A percentile compares a stretch with the other conserved stretches of the same genome.
These are phyloP conservation scores for Lamproptera curius DNA, from an alignment of 2,888 invertebrate genomes.

Conservation along the genomic window DNA sequence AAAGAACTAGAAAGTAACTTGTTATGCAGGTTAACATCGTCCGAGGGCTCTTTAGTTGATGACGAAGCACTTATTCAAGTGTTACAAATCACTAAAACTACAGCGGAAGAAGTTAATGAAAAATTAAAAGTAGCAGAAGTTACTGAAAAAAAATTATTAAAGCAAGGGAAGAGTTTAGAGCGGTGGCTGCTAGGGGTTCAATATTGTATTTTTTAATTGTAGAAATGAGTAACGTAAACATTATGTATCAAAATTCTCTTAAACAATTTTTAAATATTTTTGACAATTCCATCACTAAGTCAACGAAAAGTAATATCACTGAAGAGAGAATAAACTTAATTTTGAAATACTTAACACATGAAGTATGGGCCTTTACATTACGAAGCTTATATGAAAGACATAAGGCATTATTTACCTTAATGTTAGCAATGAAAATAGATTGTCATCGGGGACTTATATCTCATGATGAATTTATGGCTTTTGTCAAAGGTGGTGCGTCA, in stretches of 20 bases:
- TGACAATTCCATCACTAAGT: slow-evolving; percentile 95
- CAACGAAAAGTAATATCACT: slow-evolving; percentile 89
- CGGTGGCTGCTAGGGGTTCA: slow-evolving; percentile 95
- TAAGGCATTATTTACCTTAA: slow-evolving; percentile 93
- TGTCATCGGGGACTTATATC: slow-evolving; percentile 88
- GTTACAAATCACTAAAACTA: slow-evolving; percentile 90
- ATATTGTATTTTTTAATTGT: slow-evolving; percentile 97
- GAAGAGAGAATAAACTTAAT: slow-evolving; percentile 93
- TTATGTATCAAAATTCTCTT: slow-evolving; percentile 97
- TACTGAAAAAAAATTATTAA: slow-evolving; percentile 95
- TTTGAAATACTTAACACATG: slow-evolving; percentile 91
- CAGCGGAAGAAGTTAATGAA: slow-evolving; percentile 96
- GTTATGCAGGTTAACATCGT: slow-evolving; percentile 93
- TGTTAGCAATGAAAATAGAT: slow-evolving; percentile 97
- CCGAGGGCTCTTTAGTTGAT: slow-evolving; percentile 95
- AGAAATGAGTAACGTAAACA: slow-evolving; percentile 97
- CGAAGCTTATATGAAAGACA: slow-evolving; percentile 96
- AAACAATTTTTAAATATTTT: slow-evolving; percentile 96
- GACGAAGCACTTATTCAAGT: slow-evolving; percentile 96
- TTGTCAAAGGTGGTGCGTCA: slow-evolving; percentile 97
- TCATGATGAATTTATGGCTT: slow-evolving; percentile 95
- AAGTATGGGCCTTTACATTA: slow-evolving; percentile 95
- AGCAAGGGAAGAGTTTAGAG: slow-evolving; percentile 96
- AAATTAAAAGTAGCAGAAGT: slow-evolving; percentile 95
- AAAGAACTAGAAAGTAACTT: slow-evolving; percentile 96